Evolutionary conservation across 2,888 invertebrate species (phyloP).

Genomic region (Cremastinae sp.): DNA sequence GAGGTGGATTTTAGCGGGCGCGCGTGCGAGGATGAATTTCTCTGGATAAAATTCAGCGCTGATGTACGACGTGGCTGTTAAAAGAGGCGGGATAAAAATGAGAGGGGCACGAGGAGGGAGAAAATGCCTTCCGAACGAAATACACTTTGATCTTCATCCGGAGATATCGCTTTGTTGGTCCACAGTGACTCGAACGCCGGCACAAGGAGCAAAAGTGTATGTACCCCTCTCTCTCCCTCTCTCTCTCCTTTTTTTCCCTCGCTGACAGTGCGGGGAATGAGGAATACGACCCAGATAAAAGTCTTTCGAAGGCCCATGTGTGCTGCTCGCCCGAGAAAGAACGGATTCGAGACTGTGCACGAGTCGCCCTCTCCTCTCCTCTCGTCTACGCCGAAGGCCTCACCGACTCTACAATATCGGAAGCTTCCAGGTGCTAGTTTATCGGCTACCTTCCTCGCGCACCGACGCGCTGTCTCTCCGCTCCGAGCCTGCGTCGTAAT

Average conservation of each 20-base stretch:
- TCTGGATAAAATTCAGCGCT: conserved; percentile 22
- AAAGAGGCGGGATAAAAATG: neutral
- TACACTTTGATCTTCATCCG: conserved; percentile 29
- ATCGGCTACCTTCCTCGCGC: conserved; percentile 74
- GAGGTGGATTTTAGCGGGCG: no score
- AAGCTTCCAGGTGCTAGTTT: conserved; percentile 68
- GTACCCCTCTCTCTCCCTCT: no score
- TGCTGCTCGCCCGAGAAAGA: conserved; percentile 30
- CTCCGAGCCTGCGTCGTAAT: conserved; percentile 25
- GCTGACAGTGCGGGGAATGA: conserved; percentile 60
- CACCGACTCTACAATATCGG: conserved; percentile 53
- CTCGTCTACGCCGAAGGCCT: conserved; percentile 19
- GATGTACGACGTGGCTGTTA: conserved; percentile 22
- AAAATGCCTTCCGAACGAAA: conserved; percentile 39
- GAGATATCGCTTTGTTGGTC: no score
- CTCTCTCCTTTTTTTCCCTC: neutral
- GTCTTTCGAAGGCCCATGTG: conserved; percentile 73
- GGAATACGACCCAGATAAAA: conserved; percentile 77
- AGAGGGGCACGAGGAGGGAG: conserved; percentile 14
- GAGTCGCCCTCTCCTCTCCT: conserved; percentile 32
- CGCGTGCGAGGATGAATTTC: neutral
- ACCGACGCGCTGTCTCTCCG: conserved; percentile 65
- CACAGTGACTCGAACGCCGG: conserved; percentile 16
- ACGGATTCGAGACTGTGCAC: conserved; percentile 39
- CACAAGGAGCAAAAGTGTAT: conserved; percentile 21